Percentiles rank a stretch among this genome's conserved stretches.
phyloP scores from a whole-genome alignment of 2,113 vertebrate species.

The Sceloporus undulatus region DNA sequence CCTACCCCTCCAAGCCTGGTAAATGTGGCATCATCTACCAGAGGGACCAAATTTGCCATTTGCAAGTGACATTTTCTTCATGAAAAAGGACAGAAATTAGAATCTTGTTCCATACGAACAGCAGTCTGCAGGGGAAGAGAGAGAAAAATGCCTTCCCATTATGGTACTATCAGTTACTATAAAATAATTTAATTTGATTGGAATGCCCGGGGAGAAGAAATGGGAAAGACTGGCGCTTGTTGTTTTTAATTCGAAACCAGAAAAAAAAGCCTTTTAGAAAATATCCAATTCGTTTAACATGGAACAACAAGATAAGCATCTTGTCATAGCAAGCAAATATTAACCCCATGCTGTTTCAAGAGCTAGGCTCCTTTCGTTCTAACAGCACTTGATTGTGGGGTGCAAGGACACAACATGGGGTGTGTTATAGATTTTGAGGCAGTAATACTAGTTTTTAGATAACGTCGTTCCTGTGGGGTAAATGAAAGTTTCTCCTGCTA shows the following conservation, averaged over 20 bases:
- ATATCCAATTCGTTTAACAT: constrained; percentile 55
- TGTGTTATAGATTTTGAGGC: constrained; percentile 40
- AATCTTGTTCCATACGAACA: constrained; percentile 27
- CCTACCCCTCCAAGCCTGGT: constrained; percentile 33
- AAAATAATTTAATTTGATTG: constrained; percentile 14
- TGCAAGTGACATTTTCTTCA: not conserved
- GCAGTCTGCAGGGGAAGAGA: not conserved
- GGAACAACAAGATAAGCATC: constrained; percentile 49
- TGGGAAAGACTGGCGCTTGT: constrained; percentile 25
- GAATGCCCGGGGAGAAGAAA: constrained; percentile 16
- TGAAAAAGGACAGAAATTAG: constrained; percentile 44
- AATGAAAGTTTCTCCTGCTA: constrained; percentile 16
- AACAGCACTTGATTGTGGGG: not conserved
- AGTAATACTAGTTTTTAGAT: constrained; percentile 46
- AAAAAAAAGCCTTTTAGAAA: constrained; percentile 49
- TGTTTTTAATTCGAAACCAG: constrained; percentile 31
- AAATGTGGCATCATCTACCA: not conserved
- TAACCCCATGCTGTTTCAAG: constrained; percentile 27
- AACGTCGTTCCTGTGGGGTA: constrained; percentile 26
- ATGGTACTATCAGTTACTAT: constrained; percentile 4
- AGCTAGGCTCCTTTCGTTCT: constrained; percentile 45
- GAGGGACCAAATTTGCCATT: constrained; percentile 25
- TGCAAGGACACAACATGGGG: not conserved
- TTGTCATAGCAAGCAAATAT: constrained; percentile 34
- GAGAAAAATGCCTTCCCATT: constrained; percentile 9